Percentiles rank a stretch among this genome's conserved stretches.
Evolutionary conservation across 2,888 invertebrate species (phyloP).

Genomic region (Plutella xylostella): DNA sequence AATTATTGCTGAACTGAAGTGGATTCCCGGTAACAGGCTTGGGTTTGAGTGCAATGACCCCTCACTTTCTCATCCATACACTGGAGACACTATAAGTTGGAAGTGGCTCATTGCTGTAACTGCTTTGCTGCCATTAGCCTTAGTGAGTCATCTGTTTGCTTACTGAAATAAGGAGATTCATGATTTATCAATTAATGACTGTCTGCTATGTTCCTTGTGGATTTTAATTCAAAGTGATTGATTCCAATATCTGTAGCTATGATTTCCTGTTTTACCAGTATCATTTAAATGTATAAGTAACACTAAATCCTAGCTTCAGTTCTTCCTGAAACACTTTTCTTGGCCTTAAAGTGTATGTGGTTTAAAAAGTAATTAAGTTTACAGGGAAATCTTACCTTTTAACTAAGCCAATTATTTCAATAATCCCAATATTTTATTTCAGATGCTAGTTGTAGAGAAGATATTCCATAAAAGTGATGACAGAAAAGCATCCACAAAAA

Average conservation of each 20-base stretch:
- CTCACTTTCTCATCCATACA: slow-evolving; percentile 72
- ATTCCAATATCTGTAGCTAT: not conserved
- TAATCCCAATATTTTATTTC: slow-evolving; percentile 19
- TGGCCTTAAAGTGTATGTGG: not conserved
- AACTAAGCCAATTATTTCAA: not conserved
- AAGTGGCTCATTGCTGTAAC: slow-evolving; percentile 61
- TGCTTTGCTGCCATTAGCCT: slow-evolving; percentile 62
- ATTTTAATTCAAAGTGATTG: not conserved
- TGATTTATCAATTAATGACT: too few species aligned
- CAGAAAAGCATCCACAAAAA: slow-evolving; percentile 32
- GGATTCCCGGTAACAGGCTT: slow-evolving; percentile 68
- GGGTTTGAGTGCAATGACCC: slow-evolving; percentile 81
- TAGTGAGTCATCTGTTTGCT: slow-evolving; percentile 70
- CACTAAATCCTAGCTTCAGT: not conserved
- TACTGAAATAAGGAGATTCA: too few species aligned
- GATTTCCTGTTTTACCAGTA: not conserved
- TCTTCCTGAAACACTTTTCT: not conserved
- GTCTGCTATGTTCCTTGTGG: too few species aligned
- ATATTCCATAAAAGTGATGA: too few species aligned
- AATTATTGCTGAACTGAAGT: slow-evolving; percentile 65
- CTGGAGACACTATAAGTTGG: slow-evolving; percentile 75
- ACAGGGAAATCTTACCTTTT: not conserved
- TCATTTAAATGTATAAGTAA: not conserved
- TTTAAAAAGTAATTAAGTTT: not conserved
- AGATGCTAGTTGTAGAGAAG: slow-evolving; percentile 51